These are phyloP conservation scores for Plectus sambesii DNA, from an alignment of 1,140 invertebrate genomes.

Conservation along the genomic window DNA sequence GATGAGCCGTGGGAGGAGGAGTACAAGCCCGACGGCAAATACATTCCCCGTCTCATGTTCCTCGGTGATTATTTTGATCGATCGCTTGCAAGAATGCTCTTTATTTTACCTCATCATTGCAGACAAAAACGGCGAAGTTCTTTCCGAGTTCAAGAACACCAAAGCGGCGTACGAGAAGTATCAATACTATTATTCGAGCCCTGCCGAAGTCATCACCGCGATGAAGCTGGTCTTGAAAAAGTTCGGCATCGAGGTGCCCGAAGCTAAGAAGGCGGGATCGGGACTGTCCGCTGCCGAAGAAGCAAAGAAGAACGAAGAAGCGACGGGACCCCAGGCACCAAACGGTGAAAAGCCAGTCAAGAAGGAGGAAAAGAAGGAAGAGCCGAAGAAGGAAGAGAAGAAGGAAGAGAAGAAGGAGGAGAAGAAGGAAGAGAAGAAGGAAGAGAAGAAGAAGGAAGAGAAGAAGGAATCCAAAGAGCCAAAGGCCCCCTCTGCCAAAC, in stretches of 20 bases:
- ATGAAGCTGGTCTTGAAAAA: slow-evolving; percentile 43
- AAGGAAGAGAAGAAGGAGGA: slow-evolving; percentile 12
- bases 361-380: slow-evolving; percentile 14
- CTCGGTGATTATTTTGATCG: too few species aligned
- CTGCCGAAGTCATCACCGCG: slow-evolving; percentile 42
- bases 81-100: too few species aligned
- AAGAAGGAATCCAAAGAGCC: too few species aligned
- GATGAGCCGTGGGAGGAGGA: slow-evolving; percentile 44
- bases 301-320: slow-evolving; percentile 23
- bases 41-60: slow-evolving; percentile 44
- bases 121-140: slow-evolving; percentile 36
- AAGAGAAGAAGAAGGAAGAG: too few species aligned
- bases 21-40: slow-evolving; percentile 43
- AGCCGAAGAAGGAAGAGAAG: slow-evolving; percentile 13
- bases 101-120: too few species aligned
- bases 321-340: slow-evolving; percentile 14
- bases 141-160: slow-evolving; percentile 42
- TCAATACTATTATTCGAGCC: slow-evolving; percentile 42
- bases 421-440: too few species aligned
- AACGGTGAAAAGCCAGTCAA: slow-evolving; percentile 15
- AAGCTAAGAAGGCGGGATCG: slow-evolving; percentile 33
- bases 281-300: slow-evolving; percentile 20
- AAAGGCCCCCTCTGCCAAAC: too few species aligned
- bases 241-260: slow-evolving; percentile 38
- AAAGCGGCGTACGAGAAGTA: slow-evolving; percentile 46